Percentiles rank a stretch among this genome's conserved stretches.
Conservation (phyloP, 1,140 invertebrate species). For the Hylaeus volcanicus region DNA sequence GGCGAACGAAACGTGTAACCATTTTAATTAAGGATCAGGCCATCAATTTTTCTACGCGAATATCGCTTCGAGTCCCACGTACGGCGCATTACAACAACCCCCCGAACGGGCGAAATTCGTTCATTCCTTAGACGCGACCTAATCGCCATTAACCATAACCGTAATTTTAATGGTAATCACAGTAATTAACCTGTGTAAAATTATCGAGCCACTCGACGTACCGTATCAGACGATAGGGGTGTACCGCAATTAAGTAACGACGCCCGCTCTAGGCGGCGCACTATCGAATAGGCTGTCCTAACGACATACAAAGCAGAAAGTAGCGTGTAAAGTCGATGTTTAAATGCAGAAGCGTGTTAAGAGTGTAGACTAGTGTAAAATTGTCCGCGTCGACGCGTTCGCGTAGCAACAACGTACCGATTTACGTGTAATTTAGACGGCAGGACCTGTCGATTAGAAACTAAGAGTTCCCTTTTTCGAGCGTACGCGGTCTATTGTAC, state of each 20-base stretch:
- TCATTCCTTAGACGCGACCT: neutral
- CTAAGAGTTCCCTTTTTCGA: constrained; percentile 4
- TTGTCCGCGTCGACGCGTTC: neutral
- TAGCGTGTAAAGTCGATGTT: constrained; percentile 62
- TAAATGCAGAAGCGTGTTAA: neutral
- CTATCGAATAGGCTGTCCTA: constrained; percentile 54
- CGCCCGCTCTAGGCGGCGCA: constrained; percentile 8
- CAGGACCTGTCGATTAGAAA: neutral
- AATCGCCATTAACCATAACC: constrained; percentile 1
- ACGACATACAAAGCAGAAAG: constrained; percentile 63
- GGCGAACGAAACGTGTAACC: neutral
- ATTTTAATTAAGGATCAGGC: constrained; percentile 1
- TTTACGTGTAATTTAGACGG: constrained; percentile 26
- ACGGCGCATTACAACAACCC: too few species aligned
- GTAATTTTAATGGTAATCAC: constrained; percentile 2
- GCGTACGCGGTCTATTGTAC: neutral
- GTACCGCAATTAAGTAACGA: constrained; percentile 16
- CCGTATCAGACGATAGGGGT: constrained; percentile 14
- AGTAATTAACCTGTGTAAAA: constrained; percentile 13
- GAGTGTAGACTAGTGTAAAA: neutral
- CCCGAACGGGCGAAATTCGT: too few species aligned
- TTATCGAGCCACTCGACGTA: constrained; percentile 30
- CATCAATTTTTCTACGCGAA: constrained; percentile 23
- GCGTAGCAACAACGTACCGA: constrained; percentile 3
- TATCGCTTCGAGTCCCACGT: neutral